A percentile compares a stretch with the other conserved stretches of the same genome.
Conservation (phyloP, 2,888 invertebrate genomes). For the Spodoptera exigua region DNA sequence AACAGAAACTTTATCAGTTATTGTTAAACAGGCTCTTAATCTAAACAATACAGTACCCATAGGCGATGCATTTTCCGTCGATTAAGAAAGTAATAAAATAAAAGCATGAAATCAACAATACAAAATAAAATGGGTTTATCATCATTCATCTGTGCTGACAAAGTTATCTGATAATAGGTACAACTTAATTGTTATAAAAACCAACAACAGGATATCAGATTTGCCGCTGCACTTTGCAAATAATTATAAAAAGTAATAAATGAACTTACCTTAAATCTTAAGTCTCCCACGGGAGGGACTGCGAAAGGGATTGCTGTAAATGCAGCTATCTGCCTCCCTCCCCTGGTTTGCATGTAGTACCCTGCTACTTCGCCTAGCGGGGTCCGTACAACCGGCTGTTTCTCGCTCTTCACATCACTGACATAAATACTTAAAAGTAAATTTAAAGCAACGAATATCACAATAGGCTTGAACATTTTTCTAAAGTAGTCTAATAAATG, state of each 20-base stretch:
- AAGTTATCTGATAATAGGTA: not conserved
- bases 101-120: no score
- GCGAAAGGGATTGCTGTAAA: constrained; percentile 92
- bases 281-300: constrained; percentile 89
- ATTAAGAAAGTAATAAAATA: no score
- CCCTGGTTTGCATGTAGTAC: constrained; percentile 86
- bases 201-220: constrained; percentile 1
- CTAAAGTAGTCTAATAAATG: constrained; percentile 29
- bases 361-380: constrained; percentile 89
- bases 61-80: no score
- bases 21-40: no score
- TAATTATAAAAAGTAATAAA: no score
- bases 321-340: constrained; percentile 88
- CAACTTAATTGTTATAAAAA: not conserved
- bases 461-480: constrained; percentile 36
- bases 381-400: constrained; percentile 70
- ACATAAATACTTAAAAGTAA: constrained; percentile 43
- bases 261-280: constrained; percentile 90
- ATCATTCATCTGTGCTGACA: not conserved
- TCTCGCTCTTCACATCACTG: constrained; percentile 61
- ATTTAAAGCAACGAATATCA: constrained; percentile 25
- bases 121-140: not conserved
- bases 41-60: no score
- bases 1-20: no score
- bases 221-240: constrained; percentile 6